These are phyloP conservation scores for Bombus vancouverensis DNA, from an alignment of 1,140 invertebrate genomes.

Conservation along the genomic window DNA sequence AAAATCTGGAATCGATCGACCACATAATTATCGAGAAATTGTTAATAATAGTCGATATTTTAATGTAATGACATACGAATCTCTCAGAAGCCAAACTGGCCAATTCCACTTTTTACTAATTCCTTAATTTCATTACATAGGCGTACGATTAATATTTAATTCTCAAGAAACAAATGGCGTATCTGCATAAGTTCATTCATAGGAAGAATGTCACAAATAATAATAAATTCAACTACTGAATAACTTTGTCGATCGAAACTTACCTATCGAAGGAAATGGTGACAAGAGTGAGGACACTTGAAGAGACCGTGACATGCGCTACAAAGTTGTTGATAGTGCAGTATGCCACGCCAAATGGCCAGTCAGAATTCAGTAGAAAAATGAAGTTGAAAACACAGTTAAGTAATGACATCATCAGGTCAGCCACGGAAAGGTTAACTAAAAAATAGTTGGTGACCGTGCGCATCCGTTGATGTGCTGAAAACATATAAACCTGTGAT, in stretches of 20 bases:
- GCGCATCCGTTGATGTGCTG: conserved; percentile 91
- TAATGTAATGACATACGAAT: too few species aligned
- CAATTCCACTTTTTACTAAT: too few species aligned
- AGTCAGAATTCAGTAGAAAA: conserved; percentile 92
- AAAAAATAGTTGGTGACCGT: conserved; percentile 97
- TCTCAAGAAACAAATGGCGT: too few species aligned
- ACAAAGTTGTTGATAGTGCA: conserved; percentile 96
- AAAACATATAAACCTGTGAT: conserved; percentile 53
- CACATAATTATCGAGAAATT: too few species aligned
- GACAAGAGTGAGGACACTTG: conserved; percentile 95
- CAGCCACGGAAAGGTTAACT: conserved; percentile 94
- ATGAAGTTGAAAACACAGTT: conserved; percentile 96
- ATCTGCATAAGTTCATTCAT: too few species aligned
- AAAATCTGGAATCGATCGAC: too few species aligned
- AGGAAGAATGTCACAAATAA: too few species aligned
- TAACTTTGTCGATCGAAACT: conserved; percentile 67
- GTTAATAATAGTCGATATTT: too few species aligned
- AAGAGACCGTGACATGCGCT: conserved; percentile 92
- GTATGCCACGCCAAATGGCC: conserved; percentile 93
- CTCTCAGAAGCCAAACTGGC: too few species aligned
- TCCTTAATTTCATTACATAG: too few species aligned
- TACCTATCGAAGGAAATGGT: conserved; percentile 92
- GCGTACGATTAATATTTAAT: too few species aligned
- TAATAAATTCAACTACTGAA: too few species aligned
- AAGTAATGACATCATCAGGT: conserved; percentile 93